Evolutionary conservation across 2,888 invertebrate species (phyloP).

Genomic region (Psylliodes chrysocephalus): DNA sequence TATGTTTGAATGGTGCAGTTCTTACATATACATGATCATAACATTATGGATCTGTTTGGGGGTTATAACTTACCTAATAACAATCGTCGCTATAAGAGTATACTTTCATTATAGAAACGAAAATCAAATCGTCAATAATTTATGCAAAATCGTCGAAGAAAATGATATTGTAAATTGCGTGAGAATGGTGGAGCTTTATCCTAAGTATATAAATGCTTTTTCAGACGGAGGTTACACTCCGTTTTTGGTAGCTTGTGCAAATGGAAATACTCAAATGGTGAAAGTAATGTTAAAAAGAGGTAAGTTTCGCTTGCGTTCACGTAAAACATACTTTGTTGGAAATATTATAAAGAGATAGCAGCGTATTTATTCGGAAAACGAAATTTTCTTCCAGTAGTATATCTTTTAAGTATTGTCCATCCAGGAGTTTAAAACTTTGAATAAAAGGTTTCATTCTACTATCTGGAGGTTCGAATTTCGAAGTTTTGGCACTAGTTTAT

Average conservation of each 20-base stretch:
- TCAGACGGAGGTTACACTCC: slow-evolving; percentile 50
- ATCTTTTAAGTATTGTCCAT: too few species aligned
- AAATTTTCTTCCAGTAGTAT: too few species aligned
- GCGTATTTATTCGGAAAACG: too few species aligned
- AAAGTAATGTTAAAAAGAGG: slow-evolving; percentile 53
- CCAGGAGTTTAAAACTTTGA: too few species aligned
- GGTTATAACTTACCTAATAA: slow-evolving; percentile 18
- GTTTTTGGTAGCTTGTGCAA: slow-evolving; percentile 54
- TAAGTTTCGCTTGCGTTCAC: too few species aligned
- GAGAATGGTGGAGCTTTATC: slow-evolving; percentile 44
- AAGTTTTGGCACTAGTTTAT: too few species aligned
- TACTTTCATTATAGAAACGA: not conserved
- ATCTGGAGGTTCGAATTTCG: too few species aligned
- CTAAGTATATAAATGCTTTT: slow-evolving; percentile 45
- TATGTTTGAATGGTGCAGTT: slow-evolving; percentile 35
- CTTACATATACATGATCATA: slow-evolving; percentile 23
- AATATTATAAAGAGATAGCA: too few species aligned
- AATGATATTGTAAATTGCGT: slow-evolving; percentile 43
- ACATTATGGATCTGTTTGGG: slow-evolving; percentile 36
- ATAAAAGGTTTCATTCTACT: too few species aligned
- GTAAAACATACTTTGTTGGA: too few species aligned
- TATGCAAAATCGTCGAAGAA: slow-evolving; percentile 39
- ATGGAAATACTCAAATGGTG: slow-evolving; percentile 54
- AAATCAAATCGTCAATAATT: slow-evolving; percentile 8
- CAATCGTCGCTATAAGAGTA: slow-evolving; percentile 16